Base-by-base conservation (phyloP, 2,888 invertebrate genomes). In the Morpho helenor region DNA sequence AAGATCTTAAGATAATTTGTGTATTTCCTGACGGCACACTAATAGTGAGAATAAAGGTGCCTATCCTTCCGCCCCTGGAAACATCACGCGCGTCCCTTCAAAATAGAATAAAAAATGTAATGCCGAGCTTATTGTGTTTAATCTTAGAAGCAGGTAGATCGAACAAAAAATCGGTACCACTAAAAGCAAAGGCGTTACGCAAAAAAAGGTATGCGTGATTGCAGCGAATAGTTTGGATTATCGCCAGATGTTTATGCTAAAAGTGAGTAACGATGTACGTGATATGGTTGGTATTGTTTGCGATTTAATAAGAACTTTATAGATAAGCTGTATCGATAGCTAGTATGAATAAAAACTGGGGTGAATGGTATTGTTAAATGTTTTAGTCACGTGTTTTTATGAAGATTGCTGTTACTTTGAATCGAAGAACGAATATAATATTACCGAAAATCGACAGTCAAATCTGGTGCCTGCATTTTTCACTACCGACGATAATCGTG, bases 31-130 rank as follows among this genome's bases (percentile, higher is more conserved):
- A 77, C 76, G 74, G 74, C 77, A 72, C 76, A 74, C 76, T 74
- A 78, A 83, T 81, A 83, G 79, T 75, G 71, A 72, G 77, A 76
- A 87, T 80, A 83, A 84, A 70, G 77, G 79, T 77, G 22, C 47
- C 82, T 83, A 88, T 87, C 85, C 88, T 89, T 89, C 88, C 87
- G 87, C 84, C 84, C 82, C 79, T 78, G 75, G 78, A 77, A 80
- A 76, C 78, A 79, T 85, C 87, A 87, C 87, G 88, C 84, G 87
- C 81, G 81, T 87, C 84, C 84, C 79, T 83, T 81, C 64, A 70
- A 82, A 82, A 82, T 73, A 80, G 76, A 75, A 70, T 71, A 75
- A 74, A 82, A 66, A 66, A 80, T 74, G 70, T 68, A 75, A 74
- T 71, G 74, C 73, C 70, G 69, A 68, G 70, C 71, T 76, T 74